phyloP scores from a whole-genome alignment of 1,140 invertebrate genomes.

The Sitophilus oryzae region DNA sequence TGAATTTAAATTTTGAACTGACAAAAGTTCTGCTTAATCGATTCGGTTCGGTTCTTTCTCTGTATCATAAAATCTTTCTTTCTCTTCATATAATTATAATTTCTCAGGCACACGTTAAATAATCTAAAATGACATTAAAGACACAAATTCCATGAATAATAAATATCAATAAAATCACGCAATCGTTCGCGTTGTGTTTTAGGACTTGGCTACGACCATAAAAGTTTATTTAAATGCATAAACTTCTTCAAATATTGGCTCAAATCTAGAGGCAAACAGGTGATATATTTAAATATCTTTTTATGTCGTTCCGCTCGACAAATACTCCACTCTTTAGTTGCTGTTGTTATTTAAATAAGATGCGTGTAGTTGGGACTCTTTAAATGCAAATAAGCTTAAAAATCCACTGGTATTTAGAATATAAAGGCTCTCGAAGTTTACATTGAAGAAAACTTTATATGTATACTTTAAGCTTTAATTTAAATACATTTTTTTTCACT shows the following conservation, averaged over 20 bases:
- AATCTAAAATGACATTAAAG: background rate
- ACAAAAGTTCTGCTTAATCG: no score
- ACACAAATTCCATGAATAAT: background rate
- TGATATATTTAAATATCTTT: conserved; percentile 2
- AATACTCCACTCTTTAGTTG: background rate
- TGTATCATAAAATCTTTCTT: no score
- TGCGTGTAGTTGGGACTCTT: background rate
- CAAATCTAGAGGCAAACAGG: background rate
- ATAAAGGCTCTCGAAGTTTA: no score
- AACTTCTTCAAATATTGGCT: conserved; percentile 3
- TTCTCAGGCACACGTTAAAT: no score
- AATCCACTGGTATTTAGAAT: no score
- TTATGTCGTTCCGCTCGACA: background rate
- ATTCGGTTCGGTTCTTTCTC: no score
- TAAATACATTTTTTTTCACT: no score
- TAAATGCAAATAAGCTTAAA: background rate
- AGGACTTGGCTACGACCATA: background rate
- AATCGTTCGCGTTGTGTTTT: background rate
- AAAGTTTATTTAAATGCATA: conserved; percentile 1
- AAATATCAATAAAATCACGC: background rate
- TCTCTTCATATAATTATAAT: no score
- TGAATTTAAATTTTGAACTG: no score
- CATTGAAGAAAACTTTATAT: no score
- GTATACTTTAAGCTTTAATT: no score
- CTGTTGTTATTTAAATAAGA: background rate